Evolutionary conservation across 2,888 invertebrate species (phyloP), one percentile per base, ranked within the genome.

Genomic region (Enchytraeus crypticus): DNA sequence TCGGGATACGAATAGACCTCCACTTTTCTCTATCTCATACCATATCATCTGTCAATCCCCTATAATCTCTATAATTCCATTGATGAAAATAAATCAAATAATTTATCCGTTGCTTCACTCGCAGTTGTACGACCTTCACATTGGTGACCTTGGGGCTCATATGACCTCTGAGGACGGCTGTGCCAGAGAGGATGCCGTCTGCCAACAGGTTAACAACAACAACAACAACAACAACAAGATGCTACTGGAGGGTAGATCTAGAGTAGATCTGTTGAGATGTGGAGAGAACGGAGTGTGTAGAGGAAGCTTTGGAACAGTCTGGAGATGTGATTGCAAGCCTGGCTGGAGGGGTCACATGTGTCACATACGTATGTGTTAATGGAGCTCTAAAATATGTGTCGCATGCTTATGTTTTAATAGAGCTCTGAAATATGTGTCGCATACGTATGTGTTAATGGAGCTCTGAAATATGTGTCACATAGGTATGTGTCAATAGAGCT

Each of bases 181-280:
- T 77, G 88, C 90, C 0, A 90, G 90, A 74, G 91, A 93, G 11
- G 95, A 96, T 73, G 90, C 92, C 73, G 85, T 88, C 45, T 95
- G 96, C 78, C 88, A 88, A 63, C 63, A 38, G 86, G n/a, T n/a
- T n/a, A n/a, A n/a, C n/a, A n/a, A n/a, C n/a, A n/a, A n/a, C n/a
- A n/a, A n/a, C n/a, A n/a, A n/a, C n/a, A n/a, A n/a, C n/a, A n/a
- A n/a, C n/a, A n/a, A n/a, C n/a, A 72, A 56, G 76, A 75, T 30
- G 14, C 30, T n/a, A 3, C 11, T 14, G 26, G 2, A 90, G 14
- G 93, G 92, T 11, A 89, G 90, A 73, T 87, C 71, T 53, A 87
- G 57, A 34, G 51, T 49, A 23, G 29, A 43, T 32, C 14, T 75
- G 63, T 74, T 90, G 0, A 51, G 32, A 32, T 51, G 51, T 27